Conservation (phyloP, 2,888 invertebrate species). For the Agriotes lineatus region DNA sequence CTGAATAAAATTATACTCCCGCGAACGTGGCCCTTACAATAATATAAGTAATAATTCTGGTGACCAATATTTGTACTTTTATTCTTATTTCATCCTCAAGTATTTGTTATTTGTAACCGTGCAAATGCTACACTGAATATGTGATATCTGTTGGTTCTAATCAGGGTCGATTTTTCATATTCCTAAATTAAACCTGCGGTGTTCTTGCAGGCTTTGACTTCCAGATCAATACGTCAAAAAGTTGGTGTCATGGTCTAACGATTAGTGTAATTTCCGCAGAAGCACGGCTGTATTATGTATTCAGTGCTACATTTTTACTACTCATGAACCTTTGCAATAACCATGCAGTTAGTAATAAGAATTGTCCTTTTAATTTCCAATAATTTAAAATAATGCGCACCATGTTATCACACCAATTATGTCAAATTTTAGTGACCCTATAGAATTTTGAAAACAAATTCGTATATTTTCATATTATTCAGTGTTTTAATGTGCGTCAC, state of each 20-base stretch:
- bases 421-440: slow-evolving; percentile 54
- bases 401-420: slow-evolving; percentile 61
- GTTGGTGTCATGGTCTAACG: slow-evolving; percentile 6
- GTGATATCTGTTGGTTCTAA: background rate
- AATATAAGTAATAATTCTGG: slow-evolving; percentile 45
- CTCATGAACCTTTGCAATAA: slow-evolving; percentile 28
- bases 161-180: background rate
- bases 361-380: slow-evolving; percentile 27
- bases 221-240: slow-evolving; percentile 9
- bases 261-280: background rate
- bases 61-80: slow-evolving; percentile 53
- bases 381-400: slow-evolving; percentile 57
- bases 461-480: slow-evolving; percentile 73
- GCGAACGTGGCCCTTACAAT: slow-evolving; percentile 36
- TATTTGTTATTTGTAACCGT: slow-evolving; percentile 18
- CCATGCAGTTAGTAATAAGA: slow-evolving; percentile 28
- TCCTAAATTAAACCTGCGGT: background rate
- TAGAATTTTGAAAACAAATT: slow-evolving; percentile 57
- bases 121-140: slow-evolving; percentile 26
- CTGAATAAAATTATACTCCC: slow-evolving; percentile 34
- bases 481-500: slow-evolving; percentile 74
- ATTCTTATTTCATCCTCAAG: slow-evolving; percentile 54
- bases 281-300: slow-evolving; percentile 19
- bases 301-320: slow-evolving; percentile 22
- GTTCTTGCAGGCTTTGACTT: background rate